Evolutionary conservation across 2,888 invertebrate genomes (phyloP), one percentile per base, ranked within the genome.

Genomic region (Hyposoter dolosus): DNA sequence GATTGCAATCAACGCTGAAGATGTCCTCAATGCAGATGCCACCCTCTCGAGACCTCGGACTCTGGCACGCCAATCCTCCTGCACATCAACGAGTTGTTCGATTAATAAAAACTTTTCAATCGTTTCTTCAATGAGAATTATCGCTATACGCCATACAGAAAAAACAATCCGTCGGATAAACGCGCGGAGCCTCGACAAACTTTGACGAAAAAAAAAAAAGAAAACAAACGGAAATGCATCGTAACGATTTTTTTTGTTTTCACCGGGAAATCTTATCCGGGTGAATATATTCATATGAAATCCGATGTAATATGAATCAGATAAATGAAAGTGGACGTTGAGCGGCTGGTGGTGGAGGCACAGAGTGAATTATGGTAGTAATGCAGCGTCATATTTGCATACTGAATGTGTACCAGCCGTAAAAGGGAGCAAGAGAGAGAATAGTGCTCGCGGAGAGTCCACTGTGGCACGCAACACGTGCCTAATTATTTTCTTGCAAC

Each of bases 21-120:
- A 94, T 56, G 95, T 94, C 85, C 95, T 94, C 47, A 97, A 92
- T 47, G 95, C 94, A 19, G 94, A 94, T 85, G 95, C 94, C 69
- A 96, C 94, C 89, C 96, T 95, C 90, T 96, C 96, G 82, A 96
- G 93, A 15, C 95, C 96, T 82, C 95, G 95, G 32, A 95, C 95
- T 81, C 95, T 94, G 3, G 94, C 94, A 80, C 95, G 94, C 94
- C 96, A 95, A 90, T 96, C 96, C 50, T 95, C 95, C 95, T 96
- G 90, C 32, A 90, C 89, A 77, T 23, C 50, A 12, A 4, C 50
- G 45, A 71, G n/a, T 17, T 47, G 19, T 7, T 0, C 7, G 28
- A 40, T 66, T 45, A 66, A 60, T 28, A 43, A 69, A 23, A 40
- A 40, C 40, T 40, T 40, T 40, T 40, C 40, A 40, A 40, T 40